Conservation (phyloP, 2,888 invertebrate genomes). For the Arge pagana region DNA sequence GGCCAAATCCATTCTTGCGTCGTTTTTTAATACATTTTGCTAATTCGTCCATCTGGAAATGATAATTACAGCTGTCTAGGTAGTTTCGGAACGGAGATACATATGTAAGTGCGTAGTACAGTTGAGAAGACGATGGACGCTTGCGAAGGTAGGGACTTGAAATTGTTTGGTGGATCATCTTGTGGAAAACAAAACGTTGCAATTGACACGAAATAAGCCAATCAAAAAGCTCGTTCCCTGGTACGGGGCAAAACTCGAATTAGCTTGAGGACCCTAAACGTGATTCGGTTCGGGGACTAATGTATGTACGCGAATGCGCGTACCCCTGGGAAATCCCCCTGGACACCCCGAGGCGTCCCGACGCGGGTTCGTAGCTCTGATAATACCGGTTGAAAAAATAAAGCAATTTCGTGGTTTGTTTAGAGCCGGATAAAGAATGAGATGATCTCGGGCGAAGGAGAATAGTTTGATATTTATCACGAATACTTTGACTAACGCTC, state of each 20-base stretch:
- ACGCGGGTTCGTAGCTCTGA: conserved; percentile 19
- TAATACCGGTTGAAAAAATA: conserved; percentile 30
- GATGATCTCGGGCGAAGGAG: conserved; percentile 21
- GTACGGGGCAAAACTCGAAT: conserved; percentile 42
- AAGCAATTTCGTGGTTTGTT: conserved; percentile 59
- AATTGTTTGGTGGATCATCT: too few species aligned
- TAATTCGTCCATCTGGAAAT: too few species aligned
- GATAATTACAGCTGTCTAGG: too few species aligned
- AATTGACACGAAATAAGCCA: conserved; percentile 40
- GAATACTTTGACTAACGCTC: too few species aligned
- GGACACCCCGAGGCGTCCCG: conserved; percentile 11
- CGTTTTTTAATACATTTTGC: too few species aligned
- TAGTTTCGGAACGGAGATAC: too few species aligned
- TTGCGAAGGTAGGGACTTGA: too few species aligned
- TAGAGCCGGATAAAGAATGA: conserved; percentile 43
- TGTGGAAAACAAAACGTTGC: conserved; percentile 18
- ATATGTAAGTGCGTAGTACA: too few species aligned
- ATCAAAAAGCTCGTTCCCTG: conserved; percentile 57
- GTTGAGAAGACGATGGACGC: too few species aligned
- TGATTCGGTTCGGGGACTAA: not conserved
- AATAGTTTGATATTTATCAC: too few species aligned
- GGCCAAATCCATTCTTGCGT: too few species aligned
- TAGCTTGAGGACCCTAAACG: conserved; percentile 30
- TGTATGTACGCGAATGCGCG: conserved; percentile 1
- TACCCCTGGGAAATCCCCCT: not conserved